Evolutionary conservation across 2,888 invertebrate genomes (phyloP), one percentile per base, ranked within the genome.

Genomic region (Saturnia japonica): DNA sequence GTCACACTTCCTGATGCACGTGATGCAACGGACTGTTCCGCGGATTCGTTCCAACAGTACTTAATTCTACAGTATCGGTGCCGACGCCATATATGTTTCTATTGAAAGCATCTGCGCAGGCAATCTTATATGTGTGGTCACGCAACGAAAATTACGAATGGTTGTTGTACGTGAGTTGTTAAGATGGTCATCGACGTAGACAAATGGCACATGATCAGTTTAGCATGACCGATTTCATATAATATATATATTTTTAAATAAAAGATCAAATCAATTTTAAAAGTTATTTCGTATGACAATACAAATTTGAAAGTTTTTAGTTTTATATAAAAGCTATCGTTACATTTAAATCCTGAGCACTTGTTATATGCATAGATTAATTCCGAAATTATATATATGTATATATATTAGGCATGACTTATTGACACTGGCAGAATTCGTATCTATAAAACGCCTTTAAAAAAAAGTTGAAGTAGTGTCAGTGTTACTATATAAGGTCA

Each of bases 121-220:
- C 78, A 77, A 82, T 81, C 78, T 72, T 72, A 76, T 80, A 80
- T 74, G 77, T 74, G 77, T 77, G 79, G 79, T 85, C 88, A 88
- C 85, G 87, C 88, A 75, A 86, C 80, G 82, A 78, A 80, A 82
- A 81, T 47, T 51, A 68, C 34, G 68, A 68, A 70, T 70, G 47
- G 69, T 51, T 66, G 69, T 51, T 66, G 40, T 70, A 54, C 71
- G 71, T 70, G 72, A 70, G 72, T 72, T 78, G 78, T 83, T 82
- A 80, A 82, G 82, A 82, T 75, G 78, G 74, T 71, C 69, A 68
- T 40, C 42, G 70, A 68, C 71, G 74, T 68, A 69, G 70, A 76
- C 74, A 74, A 75, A 74, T 75, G 76, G 70, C 72, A 75, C 75
- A 75, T 76, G 74, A 72, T 54, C 70, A 72, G 60, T 57, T 68